A percentile compares a stretch with the other conserved stretches of the same genome.
These are phyloP conservation scores for Emmelina monodactyla DNA, from an alignment of 2,888 invertebrate genomes.

Conservation along the genomic window DNA sequence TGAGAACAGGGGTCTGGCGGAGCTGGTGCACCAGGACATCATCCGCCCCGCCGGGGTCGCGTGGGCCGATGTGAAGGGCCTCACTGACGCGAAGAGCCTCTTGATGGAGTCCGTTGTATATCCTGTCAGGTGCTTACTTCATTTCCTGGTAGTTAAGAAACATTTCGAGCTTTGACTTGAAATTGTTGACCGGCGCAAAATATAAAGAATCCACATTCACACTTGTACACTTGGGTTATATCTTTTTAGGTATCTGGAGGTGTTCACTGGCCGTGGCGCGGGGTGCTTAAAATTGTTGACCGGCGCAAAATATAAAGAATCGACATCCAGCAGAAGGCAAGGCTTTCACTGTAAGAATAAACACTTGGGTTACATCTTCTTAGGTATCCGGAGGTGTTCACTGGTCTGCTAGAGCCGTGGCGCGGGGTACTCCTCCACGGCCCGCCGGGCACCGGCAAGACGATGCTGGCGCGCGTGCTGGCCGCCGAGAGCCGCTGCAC, in stretches of 20 bases:
- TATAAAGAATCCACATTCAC: too few relatives aligned
- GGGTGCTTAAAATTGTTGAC: too few relatives aligned
- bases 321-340: too few relatives aligned
- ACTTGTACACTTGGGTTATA: too few relatives aligned
- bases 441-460: constrained; percentile 84
- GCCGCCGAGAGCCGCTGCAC: constrained; percentile 83
- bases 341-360: too few relatives aligned
- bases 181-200: too few relatives aligned
- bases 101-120: constrained; percentile 89
- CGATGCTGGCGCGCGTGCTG: constrained; percentile 86
- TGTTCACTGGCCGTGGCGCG: too few relatives aligned
- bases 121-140: constrained; percentile 71
- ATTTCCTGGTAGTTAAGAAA: too few relatives aligned
- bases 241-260: too few relatives aligned
- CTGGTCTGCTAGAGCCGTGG: constrained; percentile 80
- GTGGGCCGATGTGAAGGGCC: constrained; percentile 80
- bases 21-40: constrained; percentile 70
- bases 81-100: constrained; percentile 75
- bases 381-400: constrained; percentile 76
- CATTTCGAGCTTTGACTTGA: too few relatives aligned
- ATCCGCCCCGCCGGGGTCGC: constrained; percentile 70
- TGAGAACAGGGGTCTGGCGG: constrained; percentile 72
- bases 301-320: too few relatives aligned
- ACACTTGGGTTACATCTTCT: too few relatives aligned
- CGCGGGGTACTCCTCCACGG: constrained; percentile 74